phyloP scores from a whole-genome alignment of 2,888 invertebrate species.

The Cynaeus angustus region DNA sequence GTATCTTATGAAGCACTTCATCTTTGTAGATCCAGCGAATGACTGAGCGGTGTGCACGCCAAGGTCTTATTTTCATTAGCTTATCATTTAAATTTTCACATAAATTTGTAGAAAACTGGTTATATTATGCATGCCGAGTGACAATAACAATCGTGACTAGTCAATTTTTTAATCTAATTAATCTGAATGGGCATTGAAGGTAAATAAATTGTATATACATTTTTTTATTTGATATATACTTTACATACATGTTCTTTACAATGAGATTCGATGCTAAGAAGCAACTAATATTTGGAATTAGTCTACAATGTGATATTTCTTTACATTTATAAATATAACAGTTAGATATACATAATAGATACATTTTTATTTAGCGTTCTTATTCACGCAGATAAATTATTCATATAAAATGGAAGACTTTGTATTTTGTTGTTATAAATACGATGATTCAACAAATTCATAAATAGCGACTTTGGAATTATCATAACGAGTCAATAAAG shows the following conservation, averaged over 20 bases:
- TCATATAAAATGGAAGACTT: conserved; percentile 59
- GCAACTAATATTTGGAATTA: conserved; percentile 36
- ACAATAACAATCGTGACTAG: conserved; percentile 41
- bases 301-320: conserved; percentile 21
- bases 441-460: conserved; percentile 47
- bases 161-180: conserved; percentile 32
- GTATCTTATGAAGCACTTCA: conserved; percentile 85
- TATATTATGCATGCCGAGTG: conserved; percentile 40
- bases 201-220: conserved; percentile 24
- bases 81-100: conserved; percentile 45
- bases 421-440: conserved; percentile 57
- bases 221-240: conserved; percentile 36
- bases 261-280: conserved; percentile 35
- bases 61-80: conserved; percentile 47
- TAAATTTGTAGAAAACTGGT: conserved; percentile 44
- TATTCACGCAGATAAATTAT: conserved; percentile 18
- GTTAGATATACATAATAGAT: conserved; percentile 23
- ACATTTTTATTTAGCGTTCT: conserved; percentile 12
- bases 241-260: conserved; percentile 41
- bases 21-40: conserved; percentile 57
- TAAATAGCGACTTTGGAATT: conserved; percentile 18
- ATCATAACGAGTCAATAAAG: conserved; percentile 23
- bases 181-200: not conserved
- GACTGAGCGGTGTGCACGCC: conserved; percentile 25
- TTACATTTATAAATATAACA: conserved; percentile 32